These are phyloP conservation scores for Enteromius mattozi DNA, from an alignment of 2,797 vertebrate genomes.

Conservation along the genomic window DNA sequence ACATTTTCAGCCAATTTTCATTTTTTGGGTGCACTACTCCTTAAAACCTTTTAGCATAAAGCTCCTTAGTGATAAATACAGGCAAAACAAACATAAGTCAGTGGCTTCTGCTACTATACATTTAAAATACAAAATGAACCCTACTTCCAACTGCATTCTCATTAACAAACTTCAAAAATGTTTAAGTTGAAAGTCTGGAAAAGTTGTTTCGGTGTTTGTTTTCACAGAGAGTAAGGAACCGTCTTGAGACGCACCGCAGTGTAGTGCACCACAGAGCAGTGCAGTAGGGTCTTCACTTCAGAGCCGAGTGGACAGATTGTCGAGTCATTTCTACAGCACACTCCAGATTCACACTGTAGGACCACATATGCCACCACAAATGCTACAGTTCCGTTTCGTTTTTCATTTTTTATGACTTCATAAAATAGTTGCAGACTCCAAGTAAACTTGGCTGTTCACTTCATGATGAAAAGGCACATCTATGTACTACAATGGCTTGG, in stretches of 20 bases:
- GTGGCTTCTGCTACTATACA: background rate
- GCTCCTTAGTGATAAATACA: background rate
- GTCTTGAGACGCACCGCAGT: slow-evolving; percentile 2
- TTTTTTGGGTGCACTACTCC: background rate
- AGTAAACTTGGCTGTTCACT: slow-evolving; percentile 21
- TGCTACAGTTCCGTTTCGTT: slow-evolving; percentile 46
- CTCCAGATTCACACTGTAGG: slow-evolving; percentile 56
- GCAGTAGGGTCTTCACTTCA: slow-evolving; percentile 37
- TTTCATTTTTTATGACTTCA: slow-evolving; percentile 9
- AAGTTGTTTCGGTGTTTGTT: slow-evolving; percentile 5
- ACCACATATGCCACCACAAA: slow-evolving; percentile 60
- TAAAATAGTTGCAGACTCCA: background rate
- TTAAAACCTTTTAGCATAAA: background rate
- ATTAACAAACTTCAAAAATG: background rate
- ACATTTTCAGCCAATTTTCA: background rate
- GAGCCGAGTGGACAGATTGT: slow-evolving; percentile 58
- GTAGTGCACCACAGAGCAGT: slow-evolving; percentile 26
- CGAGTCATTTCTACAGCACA: slow-evolving; percentile 47
- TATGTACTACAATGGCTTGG: background rate
- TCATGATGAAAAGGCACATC: background rate
- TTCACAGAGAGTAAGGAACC: slow-evolving; percentile 2
- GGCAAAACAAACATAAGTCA: background rate
- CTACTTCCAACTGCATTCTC: background rate
- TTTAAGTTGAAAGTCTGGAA: background rate
- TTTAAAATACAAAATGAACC: background rate